These are phyloP conservation scores for Pseudococcus jackbeardsleyi DNA, from an alignment of 2,888 invertebrate genomes.

Conservation along the genomic window DNA sequence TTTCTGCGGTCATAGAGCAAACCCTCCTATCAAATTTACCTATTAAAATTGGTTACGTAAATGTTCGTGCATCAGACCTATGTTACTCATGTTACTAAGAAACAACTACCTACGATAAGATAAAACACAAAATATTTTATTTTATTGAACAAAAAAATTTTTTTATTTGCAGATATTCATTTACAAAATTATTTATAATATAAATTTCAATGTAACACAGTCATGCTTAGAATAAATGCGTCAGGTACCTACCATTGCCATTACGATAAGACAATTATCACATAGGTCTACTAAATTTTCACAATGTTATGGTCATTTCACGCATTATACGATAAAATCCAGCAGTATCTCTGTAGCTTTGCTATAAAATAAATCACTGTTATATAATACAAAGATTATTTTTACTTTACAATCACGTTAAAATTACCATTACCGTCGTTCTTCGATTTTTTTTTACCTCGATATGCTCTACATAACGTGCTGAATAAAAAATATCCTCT, in stretches of 20 bases:
- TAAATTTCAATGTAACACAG: not conserved
- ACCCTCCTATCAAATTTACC: too few species aligned
- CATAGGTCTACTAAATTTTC: not conserved
- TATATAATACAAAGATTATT: conserved; percentile 1
- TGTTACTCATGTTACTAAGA: too few species aligned
- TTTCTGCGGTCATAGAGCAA: too few species aligned
- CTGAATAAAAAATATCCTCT: not conserved
- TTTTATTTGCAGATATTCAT: too few species aligned
- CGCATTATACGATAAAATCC: conserved; percentile 26
- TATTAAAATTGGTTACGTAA: too few species aligned
- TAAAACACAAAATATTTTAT: not conserved
- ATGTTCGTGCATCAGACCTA: too few species aligned
- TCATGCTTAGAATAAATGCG: not conserved
- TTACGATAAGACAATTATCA: not conserved
- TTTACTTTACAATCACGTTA: not conserved
- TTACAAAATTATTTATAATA: not conserved
- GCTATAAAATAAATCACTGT: not conserved
- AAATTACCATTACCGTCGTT: not conserved
- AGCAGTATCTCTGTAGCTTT: not conserved
- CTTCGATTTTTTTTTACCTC: not conserved
- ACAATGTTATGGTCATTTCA: conserved; percentile 51
- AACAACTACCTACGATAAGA: too few species aligned
- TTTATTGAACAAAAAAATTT: not conserved
- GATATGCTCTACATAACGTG: not conserved
- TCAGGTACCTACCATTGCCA: too few species aligned